Base-by-base conservation (phyloP, 92 coral and sea anemone species). In the Actinernus sp. region DNA sequence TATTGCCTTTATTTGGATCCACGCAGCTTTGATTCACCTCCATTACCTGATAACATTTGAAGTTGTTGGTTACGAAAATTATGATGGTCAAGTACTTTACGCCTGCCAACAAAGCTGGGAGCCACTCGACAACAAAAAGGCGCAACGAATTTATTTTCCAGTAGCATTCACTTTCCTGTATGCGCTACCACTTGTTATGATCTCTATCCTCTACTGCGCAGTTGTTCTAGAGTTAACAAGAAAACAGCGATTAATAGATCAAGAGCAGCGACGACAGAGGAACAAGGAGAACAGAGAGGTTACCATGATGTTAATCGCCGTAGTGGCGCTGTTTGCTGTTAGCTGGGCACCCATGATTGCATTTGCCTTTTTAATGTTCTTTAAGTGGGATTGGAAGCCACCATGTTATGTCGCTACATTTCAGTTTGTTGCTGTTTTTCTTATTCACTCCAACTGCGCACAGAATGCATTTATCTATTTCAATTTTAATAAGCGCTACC, bases 381-480 rank as follows among this genome's bases (percentile, higher is more conserved):
- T 56, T 40, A 31, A 26, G 20, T 56, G 66, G 66, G 52, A 56
- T 0, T 14, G 13, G 24, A 18, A 16, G 11, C 4, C 25, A 8
- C 66, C 66, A 0, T 38, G 37, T 18, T 34, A 56, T 17, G 10
- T 29, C 10, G 18, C 29, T 11, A 38, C 49, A 0, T 18, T 45
- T 26, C 31, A 26, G 16, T 85, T 78, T 28, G 28, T 71, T 30
- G 60, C 61, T 24, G 10, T 31, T 4, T 57, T 78, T 22, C 19
- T 78, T 18, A 60, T 70, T 30, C 71, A 44, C 66, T 30, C 63
- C 22, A 85, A 85, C 63, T 58, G 73, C 26, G 86, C 86, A 1
- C 52, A 78, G 26, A 85, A 85, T 52, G 69, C 91, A 0, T 31
- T 78, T 13, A 85, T 85, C 41, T 85, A 78, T 65, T 33, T 85